phyloP scores from a whole-genome alignment of 2,113 vertebrate genomes.

The Nyctereutes procyonoides region DNA sequence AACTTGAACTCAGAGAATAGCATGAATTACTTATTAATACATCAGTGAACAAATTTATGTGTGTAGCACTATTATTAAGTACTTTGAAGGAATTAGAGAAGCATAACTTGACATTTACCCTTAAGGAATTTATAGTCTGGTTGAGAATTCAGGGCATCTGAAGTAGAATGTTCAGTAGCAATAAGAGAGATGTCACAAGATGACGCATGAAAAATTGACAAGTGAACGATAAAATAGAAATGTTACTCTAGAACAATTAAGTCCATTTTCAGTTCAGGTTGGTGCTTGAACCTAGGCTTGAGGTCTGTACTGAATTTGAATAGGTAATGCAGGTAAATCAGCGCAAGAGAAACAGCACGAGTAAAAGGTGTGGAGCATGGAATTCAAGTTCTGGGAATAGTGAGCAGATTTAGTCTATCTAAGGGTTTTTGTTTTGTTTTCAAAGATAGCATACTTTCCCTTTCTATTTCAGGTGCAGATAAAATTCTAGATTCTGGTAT shows the following conservation, averaged over 20 bases:
- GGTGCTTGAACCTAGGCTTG: not conserved
- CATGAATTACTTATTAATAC: not conserved
- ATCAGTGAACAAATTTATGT: not conserved
- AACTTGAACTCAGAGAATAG: constrained; percentile 12
- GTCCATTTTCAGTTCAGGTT: not conserved
- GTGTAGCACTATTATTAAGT: not conserved
- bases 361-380: not conserved
- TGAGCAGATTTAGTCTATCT: not conserved
- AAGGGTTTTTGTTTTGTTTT: not conserved
- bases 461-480: constrained; percentile 83
- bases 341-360: not conserved
- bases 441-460: not conserved
- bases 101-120: constrained; percentile 4
- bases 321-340: not conserved
- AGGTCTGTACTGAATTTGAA: not conserved
- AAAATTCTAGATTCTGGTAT: constrained; percentile 81
- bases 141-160: not conserved
- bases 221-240: not conserved
- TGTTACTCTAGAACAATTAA: not conserved
- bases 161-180: not conserved
- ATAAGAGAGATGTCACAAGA: not conserved
- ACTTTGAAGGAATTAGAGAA: constrained; percentile 4
- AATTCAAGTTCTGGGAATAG: not conserved
- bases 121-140: not conserved
- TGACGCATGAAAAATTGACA: not conserved